Evolutionary conservation across 2,113 vertebrate genomes (phyloP), one percentile per base, ranked within the genome.

Genomic region (Rhea americana): DNA sequence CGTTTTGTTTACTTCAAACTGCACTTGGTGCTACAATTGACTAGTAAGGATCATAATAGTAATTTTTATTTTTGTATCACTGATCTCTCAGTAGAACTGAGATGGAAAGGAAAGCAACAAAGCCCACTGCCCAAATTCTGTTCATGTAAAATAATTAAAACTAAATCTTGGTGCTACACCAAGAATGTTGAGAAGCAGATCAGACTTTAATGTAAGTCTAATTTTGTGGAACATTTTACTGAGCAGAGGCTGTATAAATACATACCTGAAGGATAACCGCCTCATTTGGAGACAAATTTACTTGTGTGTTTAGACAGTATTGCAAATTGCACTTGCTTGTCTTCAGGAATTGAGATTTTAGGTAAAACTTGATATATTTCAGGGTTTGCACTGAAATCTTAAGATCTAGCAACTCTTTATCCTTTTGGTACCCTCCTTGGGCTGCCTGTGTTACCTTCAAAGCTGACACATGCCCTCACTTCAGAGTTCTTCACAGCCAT

Each of bases 11-110:
- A 43, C 83, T 92, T 91, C 82, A 73, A 87, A 67, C 77, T 75
- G 28, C 8, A 1, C 41, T 58, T 0, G 0, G 39, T 58, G 70
- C 68, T 58, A 53, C 35, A 1, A 0, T 86, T 81, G 81, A 81
- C 80, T 56, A 89, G 55, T 74, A 82, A 81, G 68, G 68, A 85
- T 74, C 0, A 1, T 58, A 71, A 80, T 5, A 62, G n/a, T 4
- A n/a, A 35, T 16, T 87, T 73, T n/a, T 76, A 7, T 92, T 89
- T 95, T 89, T 55, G 7, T 13, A 71, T 48, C 48, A 8, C 47
- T 78, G 63, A 43, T 22, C 43, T 63, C 80, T 72, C 73, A 82
- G 43, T 35, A 32, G 65, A 82, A 14, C 47, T 14, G 55, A 82
- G 45, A 58, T 50, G 41, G 70, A 84, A 66, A 85, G 65, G 35